Evolutionary conservation across 2,113 vertebrate species (phyloP).

Genomic region (Trinectes maculatus): DNA sequence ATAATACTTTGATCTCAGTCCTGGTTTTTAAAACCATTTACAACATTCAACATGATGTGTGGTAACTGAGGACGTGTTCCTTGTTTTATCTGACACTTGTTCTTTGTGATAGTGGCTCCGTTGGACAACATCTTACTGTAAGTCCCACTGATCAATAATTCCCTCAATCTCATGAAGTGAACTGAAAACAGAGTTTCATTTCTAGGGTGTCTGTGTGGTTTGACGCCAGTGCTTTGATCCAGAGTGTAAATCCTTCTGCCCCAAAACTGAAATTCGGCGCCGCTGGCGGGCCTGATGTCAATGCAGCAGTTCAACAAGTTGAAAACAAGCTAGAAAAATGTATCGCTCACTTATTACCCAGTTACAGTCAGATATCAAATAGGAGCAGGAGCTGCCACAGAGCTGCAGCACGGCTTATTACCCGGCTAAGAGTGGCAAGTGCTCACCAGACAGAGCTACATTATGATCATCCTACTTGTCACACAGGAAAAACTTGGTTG

Average conservation of each 20-base stretch:
- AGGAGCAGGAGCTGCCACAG: slow-evolving; percentile 48
- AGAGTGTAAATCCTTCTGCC: slow-evolving; percentile 7
- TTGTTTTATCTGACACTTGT: not conserved
- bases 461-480: slow-evolving; percentile 28
- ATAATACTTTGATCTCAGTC: too few species aligned
- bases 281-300: slow-evolving; percentile 25
- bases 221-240: slow-evolving; percentile 22
- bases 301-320: slow-evolving; percentile 44
- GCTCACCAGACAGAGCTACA: slow-evolving; percentile 38
- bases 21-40: too few species aligned
- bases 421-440: slow-evolving; percentile 52
- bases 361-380: slow-evolving; percentile 64
- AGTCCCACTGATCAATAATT: not conserved
- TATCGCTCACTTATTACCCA: slow-evolving; percentile 39
- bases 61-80: too few species aligned
- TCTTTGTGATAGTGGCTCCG: not conserved
- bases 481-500: not conserved
- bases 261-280: slow-evolving; percentile 29
- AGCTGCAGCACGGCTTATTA: slow-evolving; percentile 40
- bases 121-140: not conserved
- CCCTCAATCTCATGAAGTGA: not conserved
- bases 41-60: too few species aligned
- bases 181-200: slow-evolving; percentile 5
- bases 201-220: slow-evolving; percentile 24
- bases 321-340: slow-evolving; percentile 47